Conservation (phyloP, 1,140 invertebrate genomes). For the Varroa destructor region DNA sequence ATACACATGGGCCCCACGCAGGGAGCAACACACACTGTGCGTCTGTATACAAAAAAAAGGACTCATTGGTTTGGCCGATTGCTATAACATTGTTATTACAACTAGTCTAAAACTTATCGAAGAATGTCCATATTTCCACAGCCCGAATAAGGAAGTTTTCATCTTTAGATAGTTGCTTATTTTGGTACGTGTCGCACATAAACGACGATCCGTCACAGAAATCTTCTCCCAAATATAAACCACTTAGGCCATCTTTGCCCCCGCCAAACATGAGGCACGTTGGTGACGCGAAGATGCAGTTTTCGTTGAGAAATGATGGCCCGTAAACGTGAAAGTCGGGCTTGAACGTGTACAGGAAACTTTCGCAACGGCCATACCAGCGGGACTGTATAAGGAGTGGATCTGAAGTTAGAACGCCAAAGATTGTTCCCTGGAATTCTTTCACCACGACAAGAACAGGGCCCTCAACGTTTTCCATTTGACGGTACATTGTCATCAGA, state of each 20-base stretch:
- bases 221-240: slow-evolving; percentile 19
- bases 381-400: neutral
- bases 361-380: slow-evolving; percentile 6
- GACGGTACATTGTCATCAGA: slow-evolving; percentile 16
- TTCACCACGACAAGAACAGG: slow-evolving; percentile 20
- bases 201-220: slow-evolving; percentile 8
- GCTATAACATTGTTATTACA: no score
- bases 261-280: slow-evolving; percentile 11
- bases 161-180: slow-evolving; percentile 1
- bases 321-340: neutral
- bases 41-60: no score
- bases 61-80: no score
- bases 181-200: slow-evolving; percentile 18
- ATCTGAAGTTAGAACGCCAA: slow-evolving; percentile 6
- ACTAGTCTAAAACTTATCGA: slow-evolving; percentile 12
- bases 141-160: slow-evolving; percentile 11
- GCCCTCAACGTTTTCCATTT: slow-evolving; percentile 13
- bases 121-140: slow-evolving; percentile 26
- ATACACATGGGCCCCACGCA: no score
- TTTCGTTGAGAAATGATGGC: slow-evolving; percentile 11
- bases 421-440: slow-evolving; percentile 16
- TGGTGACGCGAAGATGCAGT: neutral
- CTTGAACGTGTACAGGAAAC: slow-evolving; percentile 21
- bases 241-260: neutral
- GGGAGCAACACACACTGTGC: no score